phyloP scores from a whole-genome alignment of 2,888 invertebrate species.

The Synanthedon myopaeformis region DNA sequence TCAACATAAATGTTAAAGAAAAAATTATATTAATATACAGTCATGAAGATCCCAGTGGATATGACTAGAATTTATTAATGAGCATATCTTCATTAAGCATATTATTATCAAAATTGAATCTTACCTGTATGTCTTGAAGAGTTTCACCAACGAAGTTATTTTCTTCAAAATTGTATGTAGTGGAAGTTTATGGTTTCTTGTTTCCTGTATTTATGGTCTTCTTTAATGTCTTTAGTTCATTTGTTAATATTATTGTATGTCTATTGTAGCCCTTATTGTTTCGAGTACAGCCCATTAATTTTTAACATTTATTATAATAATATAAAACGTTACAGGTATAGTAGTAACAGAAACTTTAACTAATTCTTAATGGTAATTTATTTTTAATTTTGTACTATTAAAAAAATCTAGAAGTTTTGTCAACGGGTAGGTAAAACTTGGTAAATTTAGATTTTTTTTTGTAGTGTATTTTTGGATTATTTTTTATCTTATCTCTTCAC shows the following conservation, averaged over 20 bases:
- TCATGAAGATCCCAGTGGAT: too few species aligned
- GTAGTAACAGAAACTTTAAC: conserved; percentile 64
- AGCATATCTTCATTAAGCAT: too few species aligned
- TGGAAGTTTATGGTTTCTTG: neutral
- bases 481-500: conserved; percentile 64
- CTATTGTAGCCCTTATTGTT: conserved; percentile 34
- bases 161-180: neutral
- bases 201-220: conserved; percentile 2
- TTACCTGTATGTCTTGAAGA: neutral
- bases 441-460: conserved; percentile 59
- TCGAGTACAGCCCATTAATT: conserved; percentile 42
- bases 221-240: conserved; percentile 11
- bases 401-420: conserved; percentile 64
- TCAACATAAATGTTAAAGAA: too few species aligned
- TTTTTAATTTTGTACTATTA: conserved; percentile 68
- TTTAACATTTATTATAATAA: conserved; percentile 34
- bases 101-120: neutral
- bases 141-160: neutral
- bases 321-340: conserved; percentile 65
- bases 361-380: conserved; percentile 66
- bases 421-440: conserved; percentile 64
- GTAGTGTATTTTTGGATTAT: conserved; percentile 37
- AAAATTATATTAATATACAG: too few species aligned
- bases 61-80: too few species aligned
- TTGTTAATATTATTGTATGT: conserved; percentile 28